phyloP scores from a whole-genome alignment of 53 echinoderm and acorn worm species.

The Paracentrotus lividus region DNA sequence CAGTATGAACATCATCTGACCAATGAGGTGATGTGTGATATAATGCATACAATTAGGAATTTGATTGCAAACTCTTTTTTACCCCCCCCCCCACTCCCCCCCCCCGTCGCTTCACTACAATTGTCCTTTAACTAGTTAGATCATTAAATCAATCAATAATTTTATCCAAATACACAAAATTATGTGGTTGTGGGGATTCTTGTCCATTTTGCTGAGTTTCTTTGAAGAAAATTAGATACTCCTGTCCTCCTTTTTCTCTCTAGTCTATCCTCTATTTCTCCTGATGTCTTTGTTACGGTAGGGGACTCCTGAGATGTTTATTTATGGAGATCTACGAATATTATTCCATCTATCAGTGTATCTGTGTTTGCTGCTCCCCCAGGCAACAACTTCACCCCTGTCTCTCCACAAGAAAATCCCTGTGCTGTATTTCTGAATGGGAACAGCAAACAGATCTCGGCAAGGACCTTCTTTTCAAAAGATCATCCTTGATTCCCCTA shows the following conservation, averaged over 20 bases:
- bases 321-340: slow-evolving; percentile 26
- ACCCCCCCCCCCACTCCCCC: no score
- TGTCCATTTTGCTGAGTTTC: neutral
- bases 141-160: no score
- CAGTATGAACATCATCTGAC: no score
- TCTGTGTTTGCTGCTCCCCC: slow-evolving; percentile 22
- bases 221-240: neutral
- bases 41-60: no score
- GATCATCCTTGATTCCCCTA: neutral
- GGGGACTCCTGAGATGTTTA: slow-evolving; percentile 17
- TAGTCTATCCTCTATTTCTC: neutral
- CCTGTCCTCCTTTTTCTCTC: neutral
- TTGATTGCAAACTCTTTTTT: no score
- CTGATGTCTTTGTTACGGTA: neutral
- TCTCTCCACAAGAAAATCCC: neutral
- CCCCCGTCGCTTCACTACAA: no score
- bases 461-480: neutral
- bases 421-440: neutral
- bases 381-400: neutral
- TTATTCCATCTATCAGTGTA: slow-evolving; percentile 18
- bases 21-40: no score
- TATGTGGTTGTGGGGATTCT: neutral
- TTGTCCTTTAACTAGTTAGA: no score
- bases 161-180: no score
- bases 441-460: slow-evolving; percentile 11